Percentiles rank a stretch among this genome's conserved stretches.
Evolutionary conservation across 2,888 invertebrate genomes (phyloP).

Genomic region (Keiferia lycopersicella): DNA sequence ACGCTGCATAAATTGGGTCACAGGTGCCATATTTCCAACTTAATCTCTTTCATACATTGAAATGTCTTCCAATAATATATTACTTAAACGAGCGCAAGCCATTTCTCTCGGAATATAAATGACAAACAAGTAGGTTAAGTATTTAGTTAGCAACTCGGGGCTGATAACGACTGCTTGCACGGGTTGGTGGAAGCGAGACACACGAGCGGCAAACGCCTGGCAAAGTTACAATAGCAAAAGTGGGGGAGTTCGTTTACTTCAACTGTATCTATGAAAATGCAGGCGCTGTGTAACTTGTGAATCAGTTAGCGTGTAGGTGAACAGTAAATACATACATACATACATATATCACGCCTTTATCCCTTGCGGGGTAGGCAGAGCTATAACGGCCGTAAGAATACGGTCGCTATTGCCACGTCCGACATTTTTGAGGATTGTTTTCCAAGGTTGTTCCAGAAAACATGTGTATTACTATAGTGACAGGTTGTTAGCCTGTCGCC

Average conservation of each 20-base stretch:
- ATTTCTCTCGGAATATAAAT: conserved; percentile 7
- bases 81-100: conserved; percentile 24
- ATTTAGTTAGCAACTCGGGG: neutral
- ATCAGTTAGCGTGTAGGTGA: neutral
- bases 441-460: no score
- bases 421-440: no score
- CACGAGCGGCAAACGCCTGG: neutral
- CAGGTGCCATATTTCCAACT: conserved; percentile 22
- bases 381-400: no score
- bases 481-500: no score
- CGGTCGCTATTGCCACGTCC: no score
- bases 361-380: no score
- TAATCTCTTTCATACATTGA: conserved; percentile 27
- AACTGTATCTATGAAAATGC: neutral
- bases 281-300: neutral
- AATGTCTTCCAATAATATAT: conserved; percentile 24
- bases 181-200: neutral
- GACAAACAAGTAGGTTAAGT: neutral
- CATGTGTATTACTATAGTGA: no score
- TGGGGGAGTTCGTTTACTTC: neutral
- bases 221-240: conserved; percentile 14
- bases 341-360: no score
- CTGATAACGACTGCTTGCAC: conserved; percentile 7
- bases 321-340: no score
- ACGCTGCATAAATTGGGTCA: conserved; percentile 20